Base-by-base conservation (phyloP, 2,888 invertebrate genomes). In the Rhyacophila evoluta region DNA sequence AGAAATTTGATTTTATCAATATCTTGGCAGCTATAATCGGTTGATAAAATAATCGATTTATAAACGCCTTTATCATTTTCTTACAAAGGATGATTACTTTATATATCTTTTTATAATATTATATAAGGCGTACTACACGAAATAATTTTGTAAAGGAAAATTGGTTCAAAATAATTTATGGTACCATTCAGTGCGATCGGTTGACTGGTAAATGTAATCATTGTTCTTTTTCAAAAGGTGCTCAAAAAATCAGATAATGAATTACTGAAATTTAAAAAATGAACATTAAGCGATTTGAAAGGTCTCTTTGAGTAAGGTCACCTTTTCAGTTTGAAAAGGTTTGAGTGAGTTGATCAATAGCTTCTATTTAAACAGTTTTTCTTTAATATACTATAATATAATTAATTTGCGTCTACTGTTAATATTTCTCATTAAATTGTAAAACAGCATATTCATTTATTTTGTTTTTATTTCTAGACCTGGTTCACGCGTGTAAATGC, bases 141-240 rank as follows among this genome's bases (percentile, higher is more conserved):
- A 55, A 55, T 55, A 55, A 3, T 1, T 1, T 55, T 8, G 55
- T 10, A 12, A 19, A 19, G 25, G 10, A 33, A 55, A 55, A 55
- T 6, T 25, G 25, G 15, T 8, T 19, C 25, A 55, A 8, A 10
- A 25, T 55, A 19, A 55, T 55, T 55, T 55, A 55, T 55, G 19
- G 55, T 55, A 2, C 10, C 2, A 55, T 55, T 55, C 55, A 55
- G 19, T 55, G 55, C 19, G 55, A 55, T 55, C 55, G 55, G 55
- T 55, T 19, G 19, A 55, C 55, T 55, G 55, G 55, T 55, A 19
- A 55, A 55, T 55, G 55, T 55, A 55, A 55, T 55, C 55, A 25
- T 55, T 55, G 55, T 55, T 55, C 55, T 8, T 55, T 25, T 55
- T 55, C 25, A 55, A 55, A n/a, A n/a, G n/a, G n/a, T 55, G 19